Evolutionary conservation across 2,113 vertebrate genomes (phyloP), one percentile per base, ranked within the genome.

Genomic region (Typhlomys cinereus): DNA sequence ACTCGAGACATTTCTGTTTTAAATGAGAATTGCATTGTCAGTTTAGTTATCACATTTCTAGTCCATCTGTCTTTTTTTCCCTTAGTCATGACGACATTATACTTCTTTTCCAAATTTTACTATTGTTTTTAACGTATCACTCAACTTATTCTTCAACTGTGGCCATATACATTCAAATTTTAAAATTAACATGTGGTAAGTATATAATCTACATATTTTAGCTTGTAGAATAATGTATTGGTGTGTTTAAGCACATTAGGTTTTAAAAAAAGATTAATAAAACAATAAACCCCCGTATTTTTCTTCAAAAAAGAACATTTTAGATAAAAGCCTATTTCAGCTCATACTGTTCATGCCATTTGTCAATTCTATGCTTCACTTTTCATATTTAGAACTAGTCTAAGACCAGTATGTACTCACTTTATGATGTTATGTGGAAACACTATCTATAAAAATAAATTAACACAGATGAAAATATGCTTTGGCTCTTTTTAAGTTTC

Each of bases 1-100:
- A 74, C 54, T 92, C n/a, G 46, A 79, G 21, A 31, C 70, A 1
- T 66, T 78, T 94, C 36, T 74, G 31, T 57, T 94, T 92, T n/a
- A 85, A 93, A 67, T 59, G 39, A 20, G 9, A 88, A 69, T 78
- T 70, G 7, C 21, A 90, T 34, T 34, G 17, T 80, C 78, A 80
- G 48, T 80, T 59, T 75, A 62, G 91, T 70, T 89, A 41, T 61
- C 18, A 70, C 25, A 69, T 44, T n/a, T 88, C 6, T 88, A 62
- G 52, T 54, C 29, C 11, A 73, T 54, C 44, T 36, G 5, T 59
- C 81, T 64, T 57, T 71, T 75, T 92, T 78, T 66, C 34, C 29
- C 12, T 73, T 79, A 69, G 66, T 70, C 25, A 70, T 7, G 8
- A 8, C 18, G 41, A 3, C 11, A 48, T 64, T 44, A 23, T 62